Evolutionary conservation across 2,888 invertebrate species (phyloP), one percentile per base, ranked within the genome.

Genomic region (Stenodera caucasica): DNA sequence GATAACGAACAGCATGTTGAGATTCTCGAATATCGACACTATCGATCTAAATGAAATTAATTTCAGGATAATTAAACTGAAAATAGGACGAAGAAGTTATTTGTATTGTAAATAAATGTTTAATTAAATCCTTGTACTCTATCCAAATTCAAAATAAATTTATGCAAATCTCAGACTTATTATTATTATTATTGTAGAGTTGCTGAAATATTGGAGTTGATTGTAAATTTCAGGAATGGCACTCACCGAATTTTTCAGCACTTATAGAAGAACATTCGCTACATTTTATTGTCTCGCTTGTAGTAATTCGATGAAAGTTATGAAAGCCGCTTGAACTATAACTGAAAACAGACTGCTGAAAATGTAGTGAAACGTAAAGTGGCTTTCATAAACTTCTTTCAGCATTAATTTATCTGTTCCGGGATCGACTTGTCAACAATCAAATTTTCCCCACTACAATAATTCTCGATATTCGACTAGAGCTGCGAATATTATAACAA

Each of bases 1-100:
- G 26, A 82, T 88, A 9, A 81, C 88, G 23, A 90, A 66, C 45
- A 66, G 61, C 53, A 83, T 85, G 59, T 71, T 81, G 15, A 59
- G 33, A 23, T 64, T 64, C 53, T 45, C 56, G 2, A 60, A 26
- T 49, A 15, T 6, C 11, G 53, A 49, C 23, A 37, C n/a, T n/a
- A n/a, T 56, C 21, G 53, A 56, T 33, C 33, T 21, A 26, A 53
- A 26, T 29, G 53, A 56, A 15, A 53, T 56, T 15, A 60, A 60
- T 49, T 60, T 60, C 33, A 40, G 60, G 49, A 56, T 60, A 35
- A 15, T 60, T 2, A 56, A 45, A 33, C 33, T 56, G 18, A 9
- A 45, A 45, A 53, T 53, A 1, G 40, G 53, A 9, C 52, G 40
- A 8, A 33, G 50, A 26, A 60, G 53, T n/a, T 60, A 60, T 37